Base-by-base conservation (phyloP, 2,113 vertebrate genomes). In the Grammomys surdaster region DNA sequence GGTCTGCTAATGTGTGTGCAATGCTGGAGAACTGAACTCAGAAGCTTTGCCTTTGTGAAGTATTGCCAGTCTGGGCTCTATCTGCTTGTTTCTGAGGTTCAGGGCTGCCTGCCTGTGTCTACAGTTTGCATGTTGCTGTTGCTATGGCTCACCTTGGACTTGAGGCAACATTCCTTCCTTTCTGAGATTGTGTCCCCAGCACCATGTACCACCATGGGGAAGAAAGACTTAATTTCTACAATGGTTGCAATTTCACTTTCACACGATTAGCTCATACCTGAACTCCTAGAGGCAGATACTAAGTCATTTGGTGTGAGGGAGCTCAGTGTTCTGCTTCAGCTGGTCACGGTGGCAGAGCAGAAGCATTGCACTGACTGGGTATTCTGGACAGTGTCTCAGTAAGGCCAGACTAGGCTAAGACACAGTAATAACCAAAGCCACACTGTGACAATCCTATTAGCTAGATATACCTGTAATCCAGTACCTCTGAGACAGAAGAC, bases 171-270 rank as follows among this genome's bases (percentile, higher is more conserved):
- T 48, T 92, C 24, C 16, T 70, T 75, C 26, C 13, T 63, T 73
- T 43, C 48, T 1, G 63, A 75, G 63, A n/a, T 2, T 3, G 4
- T 2, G 0, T 19, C 13, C 7, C 1, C 2, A 67, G 40, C 4
- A 24, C 19, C 46, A 36, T 36, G 3, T 33, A 33, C n/a, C 3
- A 46, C 20, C 0, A 0, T 0, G 1, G 40, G 77, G 3, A 12
- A 76, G n/a, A 63, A 36, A 89, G 10, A 19, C 7, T 19, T 48
- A 24, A 14, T 73, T 69, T 76, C 70, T 13, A 4, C 46, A 75
- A 43, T 46, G 4, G 31, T 20, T 43, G 48, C 1, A 10, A 40
- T 5, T 70, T 88, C 58, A 24, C 28, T 75, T 88, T 28, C 56
- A 20, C 13, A 31, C 0, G 63, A 69, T 14, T 31, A 48, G 24